Conservation (phyloP, 2,888 invertebrate genomes). For the Protula sp. region DNA sequence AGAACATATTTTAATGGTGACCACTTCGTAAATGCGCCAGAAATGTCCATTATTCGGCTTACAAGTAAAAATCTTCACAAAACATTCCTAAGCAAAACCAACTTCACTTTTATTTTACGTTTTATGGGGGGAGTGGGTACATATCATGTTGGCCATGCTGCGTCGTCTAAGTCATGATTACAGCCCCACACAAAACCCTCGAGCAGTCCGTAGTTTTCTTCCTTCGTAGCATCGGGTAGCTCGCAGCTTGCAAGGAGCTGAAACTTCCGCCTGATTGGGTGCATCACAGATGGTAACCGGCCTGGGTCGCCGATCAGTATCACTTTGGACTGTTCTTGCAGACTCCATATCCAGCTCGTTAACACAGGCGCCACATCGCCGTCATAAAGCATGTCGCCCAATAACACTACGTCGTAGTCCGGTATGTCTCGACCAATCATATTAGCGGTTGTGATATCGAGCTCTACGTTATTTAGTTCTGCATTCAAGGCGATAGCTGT, state of each 20-base stretch:
- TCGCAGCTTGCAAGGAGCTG: conserved; percentile 25
- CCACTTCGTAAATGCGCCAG: too few relatives aligned
- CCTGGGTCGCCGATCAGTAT: conserved; percentile 47
- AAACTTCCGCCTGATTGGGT: conserved; percentile 28
- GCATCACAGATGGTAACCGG: conserved; percentile 27
- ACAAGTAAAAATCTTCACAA: too few relatives aligned
- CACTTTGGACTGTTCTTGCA: conserved; percentile 19
- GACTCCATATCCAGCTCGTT: conserved; percentile 27
- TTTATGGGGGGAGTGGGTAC: too few relatives aligned
- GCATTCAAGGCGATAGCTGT: conserved; percentile 42
- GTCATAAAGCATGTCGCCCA: conserved; percentile 70
- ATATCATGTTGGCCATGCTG: too few relatives aligned
- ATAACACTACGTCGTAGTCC: conserved; percentile 60
- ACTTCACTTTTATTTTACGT: too few relatives aligned
- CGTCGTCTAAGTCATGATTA: too few relatives aligned
- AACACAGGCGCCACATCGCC: conserved; percentile 34
- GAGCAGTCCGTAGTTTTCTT: conserved; percentile 36
- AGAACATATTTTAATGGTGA: too few relatives aligned
- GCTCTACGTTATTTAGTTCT: conserved; percentile 28
- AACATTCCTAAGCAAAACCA: too few relatives aligned
- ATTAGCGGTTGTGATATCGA: conserved; percentile 63
- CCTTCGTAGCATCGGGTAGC: conserved; percentile 22
- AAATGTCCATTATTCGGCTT: too few relatives aligned
- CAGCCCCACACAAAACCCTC: conserved; percentile 30
- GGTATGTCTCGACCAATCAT: conserved; percentile 29